Evolutionary conservation across 2,888 invertebrate genomes (phyloP).

Genomic region (Lepetodrilus schrolli): DNA sequence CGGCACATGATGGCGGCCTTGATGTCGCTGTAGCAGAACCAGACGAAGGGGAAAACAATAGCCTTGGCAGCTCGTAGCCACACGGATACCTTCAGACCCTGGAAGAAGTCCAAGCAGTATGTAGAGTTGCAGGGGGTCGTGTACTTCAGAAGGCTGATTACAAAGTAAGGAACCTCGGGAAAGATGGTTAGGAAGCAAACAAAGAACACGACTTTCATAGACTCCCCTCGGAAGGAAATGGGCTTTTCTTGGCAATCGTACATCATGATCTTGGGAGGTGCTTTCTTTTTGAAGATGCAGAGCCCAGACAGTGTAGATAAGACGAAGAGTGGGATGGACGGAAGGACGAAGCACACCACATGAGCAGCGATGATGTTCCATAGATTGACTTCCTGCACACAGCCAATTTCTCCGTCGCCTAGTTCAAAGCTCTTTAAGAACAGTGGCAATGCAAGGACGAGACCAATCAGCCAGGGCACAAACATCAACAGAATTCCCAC

Average conservation of each 20-base stretch:
- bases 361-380: conserved; percentile 36
- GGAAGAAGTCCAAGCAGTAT: conserved; percentile 40
- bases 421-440: conserved; percentile 33
- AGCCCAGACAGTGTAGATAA: conserved; percentile 41
- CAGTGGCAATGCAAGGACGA: conserved; percentile 34
- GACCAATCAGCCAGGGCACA: conserved; percentile 39
- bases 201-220: conserved; percentile 39
- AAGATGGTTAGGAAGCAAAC: conserved; percentile 42
- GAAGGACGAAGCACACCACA: conserved; percentile 38
- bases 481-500: conserved; percentile 34
- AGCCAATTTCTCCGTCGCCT: conserved; percentile 29
- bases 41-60: conserved; percentile 42
- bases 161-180: conserved; percentile 43
- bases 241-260: conserved; percentile 37
- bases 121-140: conserved; percentile 41
- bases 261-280: not conserved
- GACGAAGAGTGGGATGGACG: conserved; percentile 41
- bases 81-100: conserved; percentile 40
- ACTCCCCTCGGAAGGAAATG: conserved; percentile 39
- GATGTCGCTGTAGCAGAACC: conserved; percentile 44
- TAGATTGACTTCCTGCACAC: conserved; percentile 37
- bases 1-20: conserved; percentile 40
- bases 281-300: conserved; percentile 40
- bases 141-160: conserved; percentile 42
- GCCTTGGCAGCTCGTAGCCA: conserved; percentile 44